Evolutionary conservation across 2,888 invertebrate species (phyloP), one percentile per base, ranked within the genome.

Genomic region (Euzetes globulus): DNA sequence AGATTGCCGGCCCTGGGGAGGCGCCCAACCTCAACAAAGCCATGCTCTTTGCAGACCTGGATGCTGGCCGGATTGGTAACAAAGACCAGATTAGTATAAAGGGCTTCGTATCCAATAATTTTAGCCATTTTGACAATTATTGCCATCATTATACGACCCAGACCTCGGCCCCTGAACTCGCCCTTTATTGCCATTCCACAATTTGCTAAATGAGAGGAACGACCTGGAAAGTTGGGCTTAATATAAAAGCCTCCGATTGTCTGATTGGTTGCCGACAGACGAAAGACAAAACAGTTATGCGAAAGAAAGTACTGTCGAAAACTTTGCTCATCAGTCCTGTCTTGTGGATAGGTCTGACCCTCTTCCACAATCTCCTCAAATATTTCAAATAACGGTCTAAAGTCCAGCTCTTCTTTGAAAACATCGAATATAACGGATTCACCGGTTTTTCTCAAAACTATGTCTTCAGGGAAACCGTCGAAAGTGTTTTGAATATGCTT

Each of bases 41-140:
- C 77, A 13, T 77, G 25, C 45, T 74, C 72, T 68, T 75, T 58
- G 60, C 77, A 77, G 17, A 77, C 3, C 41, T 50, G 71, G 15
- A 78, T 65, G 1, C 75, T 75, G 7, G 72, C 77, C 3, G 22
- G 11, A 73, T 78, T 78, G 13, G 77, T 52, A 1, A 71, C 76
- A 33, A 75, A 78, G 13, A 78, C 78, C n/a, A 78, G 73, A 72
- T 78, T 78, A 55, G 76, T 77, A 47, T 77, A 78, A 33, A 77
- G 74, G 13, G 75, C 78, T 70, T 76, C 74, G 45, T 75, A 78
- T 0, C 75, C 76, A n/a, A 78, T 29, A 50, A 75, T 71, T 47
- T 41, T 73, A 25, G 75, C 77, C 19, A 77, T 58, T 19, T 29
- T 72, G 7, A 78, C 70, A 65, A 75, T 76, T 7, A 71, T 70